Evolutionary conservation across 2,888 invertebrate genomes (phyloP), one percentile per base, ranked within the genome.

Genomic region (Ormyrus pomaceus): DNA sequence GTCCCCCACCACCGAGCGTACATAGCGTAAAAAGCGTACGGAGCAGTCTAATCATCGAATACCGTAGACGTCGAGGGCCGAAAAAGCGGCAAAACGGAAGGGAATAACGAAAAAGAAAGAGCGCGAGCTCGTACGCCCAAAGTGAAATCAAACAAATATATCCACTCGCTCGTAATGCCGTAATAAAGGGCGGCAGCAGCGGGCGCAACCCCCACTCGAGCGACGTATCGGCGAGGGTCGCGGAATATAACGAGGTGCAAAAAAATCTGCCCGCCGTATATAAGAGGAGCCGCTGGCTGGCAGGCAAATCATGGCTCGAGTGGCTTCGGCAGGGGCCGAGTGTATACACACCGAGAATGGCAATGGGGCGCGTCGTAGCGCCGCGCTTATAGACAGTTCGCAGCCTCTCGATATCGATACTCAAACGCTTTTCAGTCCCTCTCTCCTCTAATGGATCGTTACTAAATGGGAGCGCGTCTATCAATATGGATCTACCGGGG

Each of bases 381-480:
- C 19, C 19, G 19, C 19, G 19, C 19, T 19, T 19, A 19, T 46
- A 46, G 73, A 68, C 59, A 50, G 48, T 56, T 56, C 55, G 64
- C 74, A 55, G n/a, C 6, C 74, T 65, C 53, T 61, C 68, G 68
- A 79, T 77, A 75, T 65, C 9, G 80, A 81, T 66, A 65, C 77
- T 77, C 77, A 58, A 79, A 70, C 48, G 66, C 69, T 69, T 53
- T 64, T 61, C 56, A 34, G 68, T 51, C 61, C 50, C 69, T 45
- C 55, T 8, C 62, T 50, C 66, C 46, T 55, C 75, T 82, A 82
- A 82, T 82, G 82, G 79, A 79, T 79, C 82, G 77, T 82, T 82
- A 79, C 82, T 69, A 68, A 79, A 79, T 77, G 76, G 58, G 73
- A 77, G 79, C 76, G 79, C 76, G 79, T 79, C 79, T 79, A 82